Percentiles rank a stretch among this genome's conserved stretches.
These are phyloP conservation scores for Brachycybe producta DNA, from an alignment of 2,888 invertebrate genomes.

Conservation along the genomic window DNA sequence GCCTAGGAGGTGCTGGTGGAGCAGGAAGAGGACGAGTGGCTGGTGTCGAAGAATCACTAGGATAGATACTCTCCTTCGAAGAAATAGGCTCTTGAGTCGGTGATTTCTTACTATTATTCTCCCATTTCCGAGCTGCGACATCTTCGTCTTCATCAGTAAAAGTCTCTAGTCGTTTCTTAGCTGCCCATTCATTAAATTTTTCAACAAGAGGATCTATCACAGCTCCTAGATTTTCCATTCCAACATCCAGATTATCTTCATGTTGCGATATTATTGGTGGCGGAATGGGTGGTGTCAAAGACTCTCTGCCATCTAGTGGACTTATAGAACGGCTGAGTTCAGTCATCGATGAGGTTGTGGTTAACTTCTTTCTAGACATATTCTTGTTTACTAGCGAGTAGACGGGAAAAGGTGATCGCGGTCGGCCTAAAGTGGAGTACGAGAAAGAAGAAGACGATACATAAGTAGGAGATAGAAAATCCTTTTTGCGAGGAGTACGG, in stretches of 20 bases:
- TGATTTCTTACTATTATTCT: too few relatives aligned
- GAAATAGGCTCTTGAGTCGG: neutral
- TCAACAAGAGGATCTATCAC: too few relatives aligned
- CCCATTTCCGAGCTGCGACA: too few relatives aligned
- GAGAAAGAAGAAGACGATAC: neutral
- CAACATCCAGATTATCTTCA: too few relatives aligned
- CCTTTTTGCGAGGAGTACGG: conserved; percentile 16
- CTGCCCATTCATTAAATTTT: too few relatives aligned
- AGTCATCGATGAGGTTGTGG: too few relatives aligned
- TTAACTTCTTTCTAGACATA: neutral
- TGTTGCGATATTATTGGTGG: too few relatives aligned
- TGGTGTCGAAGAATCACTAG: neutral
- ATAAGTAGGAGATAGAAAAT: neutral
- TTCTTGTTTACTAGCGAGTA: conserved; percentile 12
- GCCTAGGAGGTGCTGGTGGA: conserved; percentile 8
- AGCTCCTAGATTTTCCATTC: too few relatives aligned
- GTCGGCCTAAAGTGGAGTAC: neutral
- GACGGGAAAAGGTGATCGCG: conserved; percentile 6
- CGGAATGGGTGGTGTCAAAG: conserved; percentile 1
- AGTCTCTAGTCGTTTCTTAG: too few relatives aligned
- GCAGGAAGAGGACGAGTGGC: conserved; percentile 5
- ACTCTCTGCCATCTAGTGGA: neutral
- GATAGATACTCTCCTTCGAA: neutral
- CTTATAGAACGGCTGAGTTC: too few relatives aligned
- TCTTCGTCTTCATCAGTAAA: too few relatives aligned